phyloP scores from a whole-genome alignment of 2,113 vertebrate species.

The Apodemus sylvaticus region DNA sequence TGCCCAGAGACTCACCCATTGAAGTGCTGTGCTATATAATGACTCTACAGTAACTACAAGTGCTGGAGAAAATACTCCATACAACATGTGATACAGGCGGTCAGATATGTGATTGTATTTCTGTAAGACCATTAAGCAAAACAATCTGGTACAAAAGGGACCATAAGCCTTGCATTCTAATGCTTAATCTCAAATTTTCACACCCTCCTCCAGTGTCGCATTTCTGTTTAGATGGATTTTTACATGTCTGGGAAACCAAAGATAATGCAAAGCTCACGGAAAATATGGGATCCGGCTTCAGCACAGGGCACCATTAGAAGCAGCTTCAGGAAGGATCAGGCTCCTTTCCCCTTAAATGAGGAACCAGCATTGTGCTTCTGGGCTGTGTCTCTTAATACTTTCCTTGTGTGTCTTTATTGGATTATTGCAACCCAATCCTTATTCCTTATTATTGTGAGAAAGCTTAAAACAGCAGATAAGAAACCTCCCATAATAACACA shows the following conservation, averaged over 20 bases:
- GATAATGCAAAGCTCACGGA: conserved; percentile 46
- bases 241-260: conserved; percentile 52
- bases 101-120: background rate
- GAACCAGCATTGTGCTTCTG: conserved; percentile 4
- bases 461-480: conserved; percentile 61
- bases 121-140: conserved; percentile 36
- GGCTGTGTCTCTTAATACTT: conserved; percentile 50
- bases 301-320: background rate
- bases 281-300: conserved; percentile 29
- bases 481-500: conserved; percentile 35
- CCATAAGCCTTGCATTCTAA: background rate
- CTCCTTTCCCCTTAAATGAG: conserved; percentile 27
- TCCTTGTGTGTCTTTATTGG: conserved; percentile 54
- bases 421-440: conserved; percentile 62
- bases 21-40: background rate
- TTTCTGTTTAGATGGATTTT: conserved; percentile 42
- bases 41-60: background rate
- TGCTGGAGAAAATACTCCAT: background rate
- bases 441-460: conserved; percentile 40
- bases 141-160: background rate
- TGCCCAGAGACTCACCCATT: background rate
- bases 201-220: background rate
- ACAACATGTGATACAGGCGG: background rate
- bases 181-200: conserved; percentile 34
- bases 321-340: conserved; percentile 37